phyloP scores from a whole-genome alignment of 1,140 invertebrate species.

The Ips nitidus region DNA sequence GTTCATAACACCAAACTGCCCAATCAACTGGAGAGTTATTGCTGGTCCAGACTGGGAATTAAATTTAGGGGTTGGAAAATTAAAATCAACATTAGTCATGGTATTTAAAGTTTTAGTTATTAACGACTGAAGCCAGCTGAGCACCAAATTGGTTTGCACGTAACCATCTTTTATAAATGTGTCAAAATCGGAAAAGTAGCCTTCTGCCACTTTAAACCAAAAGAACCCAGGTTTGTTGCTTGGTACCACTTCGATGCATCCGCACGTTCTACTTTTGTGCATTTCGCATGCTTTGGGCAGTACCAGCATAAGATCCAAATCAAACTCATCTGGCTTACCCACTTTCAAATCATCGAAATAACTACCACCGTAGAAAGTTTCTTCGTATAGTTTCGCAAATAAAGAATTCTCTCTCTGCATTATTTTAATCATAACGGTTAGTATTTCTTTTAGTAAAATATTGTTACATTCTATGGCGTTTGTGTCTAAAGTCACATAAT shows the following conservation, averaged over 20 bases:
- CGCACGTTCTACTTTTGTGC: constrained; percentile 7
- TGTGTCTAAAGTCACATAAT: not conserved
- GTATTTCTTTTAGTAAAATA: not conserved
- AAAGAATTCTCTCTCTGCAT: not conserved
- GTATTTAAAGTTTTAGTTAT: constrained; percentile 32
- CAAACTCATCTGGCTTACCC: constrained; percentile 57
- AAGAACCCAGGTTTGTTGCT: constrained; percentile 37
- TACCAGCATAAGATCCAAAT: constrained; percentile 57
- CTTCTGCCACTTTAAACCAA: constrained; percentile 28
- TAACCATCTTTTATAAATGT: constrained; percentile 35
- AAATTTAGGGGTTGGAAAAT: not conserved
- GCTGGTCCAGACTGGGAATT: not conserved
- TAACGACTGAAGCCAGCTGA: constrained; percentile 42
- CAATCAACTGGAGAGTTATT: not conserved
- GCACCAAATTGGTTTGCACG: constrained; percentile 34
- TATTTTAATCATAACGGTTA: not conserved
- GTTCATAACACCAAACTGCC: not conserved
- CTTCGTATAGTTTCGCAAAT: not conserved
- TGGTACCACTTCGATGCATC: not conserved
- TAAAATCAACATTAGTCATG: not conserved
- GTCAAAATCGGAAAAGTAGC: not conserved
- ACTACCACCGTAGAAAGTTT: not conserved
- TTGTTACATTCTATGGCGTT: not conserved
- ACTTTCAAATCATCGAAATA: constrained; percentile 57
- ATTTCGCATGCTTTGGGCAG: constrained; percentile 46